A percentile compares a stretch with the other conserved stretches of the same genome.
These are phyloP conservation scores for Embiotoca jacksoni DNA, from an alignment of 2,113 vertebrate species.

Conservation along the genomic window DNA sequence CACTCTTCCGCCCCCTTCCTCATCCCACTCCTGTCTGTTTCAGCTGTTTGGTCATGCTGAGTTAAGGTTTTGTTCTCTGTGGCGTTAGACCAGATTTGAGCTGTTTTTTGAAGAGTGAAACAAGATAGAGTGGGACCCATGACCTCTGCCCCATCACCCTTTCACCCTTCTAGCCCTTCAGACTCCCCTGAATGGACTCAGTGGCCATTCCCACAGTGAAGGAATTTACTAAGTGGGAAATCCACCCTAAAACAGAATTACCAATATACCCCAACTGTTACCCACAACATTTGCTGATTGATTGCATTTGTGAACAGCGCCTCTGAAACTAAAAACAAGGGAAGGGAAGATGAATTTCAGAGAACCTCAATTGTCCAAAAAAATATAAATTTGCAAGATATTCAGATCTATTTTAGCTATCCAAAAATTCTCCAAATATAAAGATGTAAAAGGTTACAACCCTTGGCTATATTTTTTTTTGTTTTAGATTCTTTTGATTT, in stretches of 20 bases:
- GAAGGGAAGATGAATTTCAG: neutral
- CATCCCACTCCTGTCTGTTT: constrained; percentile 6
- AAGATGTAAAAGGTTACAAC: too few relatives aligned
- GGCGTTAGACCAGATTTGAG: constrained; percentile 51
- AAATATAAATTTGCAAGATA: too few relatives aligned
- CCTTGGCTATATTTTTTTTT: too few relatives aligned
- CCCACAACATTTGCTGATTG: too few relatives aligned
- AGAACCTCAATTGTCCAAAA: neutral
- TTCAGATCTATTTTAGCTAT: too few relatives aligned
- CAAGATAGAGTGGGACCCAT: constrained; percentile 24
- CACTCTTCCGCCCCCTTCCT: neutral
- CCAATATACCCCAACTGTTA: neutral
- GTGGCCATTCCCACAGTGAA: constrained; percentile 56
- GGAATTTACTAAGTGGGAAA: constrained; percentile 47
- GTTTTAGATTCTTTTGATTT: too few relatives aligned
- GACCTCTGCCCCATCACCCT: constrained; percentile 52
- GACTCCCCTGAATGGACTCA: constrained; percentile 13
- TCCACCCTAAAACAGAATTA: neutral
- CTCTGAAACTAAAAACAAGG: too few relatives aligned
- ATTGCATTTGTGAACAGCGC: too few relatives aligned
- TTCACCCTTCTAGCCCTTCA: constrained; percentile 15
- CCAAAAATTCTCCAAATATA: too few relatives aligned
- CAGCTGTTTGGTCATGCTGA: constrained; percentile 54
- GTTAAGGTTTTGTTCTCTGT: constrained; percentile 55
- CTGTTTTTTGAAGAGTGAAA: constrained; percentile 9